Base-by-base conservation (phyloP, 2,888 invertebrate species). In the Ceramica pisi region DNA sequence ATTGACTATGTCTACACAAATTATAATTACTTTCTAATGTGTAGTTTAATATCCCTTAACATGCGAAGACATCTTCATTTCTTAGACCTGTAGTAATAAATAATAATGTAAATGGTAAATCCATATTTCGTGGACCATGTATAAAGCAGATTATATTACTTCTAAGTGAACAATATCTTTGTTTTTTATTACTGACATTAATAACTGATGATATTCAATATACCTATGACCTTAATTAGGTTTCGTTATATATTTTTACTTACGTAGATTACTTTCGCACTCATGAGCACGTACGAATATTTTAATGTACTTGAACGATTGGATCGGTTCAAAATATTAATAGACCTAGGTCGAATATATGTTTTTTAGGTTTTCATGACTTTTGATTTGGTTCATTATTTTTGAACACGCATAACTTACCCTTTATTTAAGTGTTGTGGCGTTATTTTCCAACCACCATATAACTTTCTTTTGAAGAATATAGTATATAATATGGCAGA, bases 271-370 rank as follows among this genome's bases (percentile, higher is more conserved):
- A 64, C 53, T 75, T 77, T 74, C 66, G 46, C 65, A 67, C 65
- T 56, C 26, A 72, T 76, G 66, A 67, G 74, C 74, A 76, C 80
- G 74, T 62, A 76, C 53, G 60, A 78, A 65, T 75, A 64, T 67
- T 51, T 69, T 50, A 69, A 63, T 53, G 53, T 55, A 51, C n/a
- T 66, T 61, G 55, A 67, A 74, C 67, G 61, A 67, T 67, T 75
- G 44, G 16, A 56, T 67, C 44, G 38, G 21, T 38, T 65, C 48
- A 50, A 62, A 63, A 46, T 55, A 62, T 44, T 23, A 70, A 64
- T 59, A 21, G n/a, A 26, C 53, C 38, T 31, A 57, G 2, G 16
- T 10, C 35, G 38, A 70, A 55, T 51, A 21, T 62, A n/a, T 57
- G 12, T 55, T 63, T 76, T 64, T 41, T 61, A 56, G 60, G 64